Conservation (phyloP, 1,140 invertebrate species). For the Drosophila pallidifrons region DNA sequence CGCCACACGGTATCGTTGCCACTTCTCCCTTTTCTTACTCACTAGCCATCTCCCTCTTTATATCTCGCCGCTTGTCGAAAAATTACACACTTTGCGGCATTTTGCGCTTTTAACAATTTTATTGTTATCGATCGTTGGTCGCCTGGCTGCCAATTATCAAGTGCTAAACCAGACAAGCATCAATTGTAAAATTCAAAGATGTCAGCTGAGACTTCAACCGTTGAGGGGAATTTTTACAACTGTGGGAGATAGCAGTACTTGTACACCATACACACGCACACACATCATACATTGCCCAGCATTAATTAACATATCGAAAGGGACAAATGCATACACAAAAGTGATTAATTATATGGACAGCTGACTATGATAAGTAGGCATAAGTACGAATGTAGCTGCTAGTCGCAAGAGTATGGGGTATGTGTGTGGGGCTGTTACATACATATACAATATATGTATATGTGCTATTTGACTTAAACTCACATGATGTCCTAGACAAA, state of each 20-base stretch:
- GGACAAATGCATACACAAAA: slow-evolving; percentile 18
- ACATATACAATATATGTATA: background rate
- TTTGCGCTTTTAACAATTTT: slow-evolving; percentile 81
- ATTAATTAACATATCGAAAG: slow-evolving; percentile 35
- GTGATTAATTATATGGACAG: slow-evolving; percentile 55
- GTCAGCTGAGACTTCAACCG: background rate
- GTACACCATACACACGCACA: background rate
- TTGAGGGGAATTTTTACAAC: background rate
- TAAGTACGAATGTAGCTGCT: slow-evolving; percentile 2
- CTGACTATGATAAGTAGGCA: slow-evolving; percentile 15
- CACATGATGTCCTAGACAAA: background rate
- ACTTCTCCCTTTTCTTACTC: background rate
- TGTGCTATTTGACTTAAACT: background rate
- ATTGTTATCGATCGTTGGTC: slow-evolving; percentile 79
- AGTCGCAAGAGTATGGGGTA: background rate
- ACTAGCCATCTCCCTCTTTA: background rate
- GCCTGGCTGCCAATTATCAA: slow-evolving; percentile 78
- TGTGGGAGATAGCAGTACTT: background rate
- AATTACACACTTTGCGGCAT: slow-evolving; percentile 83
- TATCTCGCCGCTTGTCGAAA: slow-evolving; percentile 30
- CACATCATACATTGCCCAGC: slow-evolving; percentile 1
- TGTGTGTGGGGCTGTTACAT: no score
- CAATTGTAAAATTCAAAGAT: slow-evolving; percentile 43
- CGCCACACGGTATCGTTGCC: background rate
- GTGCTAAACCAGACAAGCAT: slow-evolving; percentile 49